A percentile compares a stretch with the other conserved stretches of the same genome.
These are phyloP conservation scores for Ichneumoninae sp. DNA, from an alignment of 2,888 invertebrate genomes.

Conservation along the genomic window DNA sequence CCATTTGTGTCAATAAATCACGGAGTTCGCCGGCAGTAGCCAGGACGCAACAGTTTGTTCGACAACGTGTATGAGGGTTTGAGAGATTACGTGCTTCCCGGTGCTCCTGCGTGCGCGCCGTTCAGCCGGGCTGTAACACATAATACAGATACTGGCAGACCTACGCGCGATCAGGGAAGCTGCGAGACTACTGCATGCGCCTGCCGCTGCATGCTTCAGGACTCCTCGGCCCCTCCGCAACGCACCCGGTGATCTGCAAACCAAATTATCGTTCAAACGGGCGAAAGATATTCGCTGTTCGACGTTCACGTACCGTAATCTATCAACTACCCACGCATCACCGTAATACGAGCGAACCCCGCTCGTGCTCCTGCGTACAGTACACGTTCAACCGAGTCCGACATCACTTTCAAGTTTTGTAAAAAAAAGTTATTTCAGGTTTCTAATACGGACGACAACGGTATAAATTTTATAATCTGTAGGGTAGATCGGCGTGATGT, in stretches of 20 bases:
- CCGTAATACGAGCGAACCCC: not conserved
- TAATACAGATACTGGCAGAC: conserved; percentile 32
- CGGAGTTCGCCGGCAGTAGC: conserved; percentile 22
- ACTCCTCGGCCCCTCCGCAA: not conserved
- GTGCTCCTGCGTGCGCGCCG: conserved; percentile 23
- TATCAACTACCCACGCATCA: conserved; percentile 43
- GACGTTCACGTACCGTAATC: conserved; percentile 24
- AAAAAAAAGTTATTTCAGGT: not conserved
- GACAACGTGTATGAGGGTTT: conserved; percentile 36
- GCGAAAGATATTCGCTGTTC: conserved; percentile 43
- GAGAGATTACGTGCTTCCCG: conserved; percentile 43
- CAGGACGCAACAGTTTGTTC: conserved; percentile 50
- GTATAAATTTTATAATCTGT: not conserved
- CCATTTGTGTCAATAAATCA: conserved; percentile 58
- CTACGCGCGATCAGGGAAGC: conserved; percentile 6
- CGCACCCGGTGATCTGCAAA: conserved; percentile 45
- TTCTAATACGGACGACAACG: not conserved
- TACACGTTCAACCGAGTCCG: not conserved
- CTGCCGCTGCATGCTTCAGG: not conserved
- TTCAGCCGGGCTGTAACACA: conserved; percentile 22
- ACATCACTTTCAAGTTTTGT: not conserved
- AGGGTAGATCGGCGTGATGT: too few species aligned
- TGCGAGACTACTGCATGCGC: conserved; percentile 17
- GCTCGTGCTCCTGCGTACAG: not conserved
- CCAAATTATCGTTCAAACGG: conserved; percentile 40